These are phyloP conservation scores for Tinamus guttatus DNA, from an alignment of 2,113 vertebrate genomes.

Conservation along the genomic window DNA sequence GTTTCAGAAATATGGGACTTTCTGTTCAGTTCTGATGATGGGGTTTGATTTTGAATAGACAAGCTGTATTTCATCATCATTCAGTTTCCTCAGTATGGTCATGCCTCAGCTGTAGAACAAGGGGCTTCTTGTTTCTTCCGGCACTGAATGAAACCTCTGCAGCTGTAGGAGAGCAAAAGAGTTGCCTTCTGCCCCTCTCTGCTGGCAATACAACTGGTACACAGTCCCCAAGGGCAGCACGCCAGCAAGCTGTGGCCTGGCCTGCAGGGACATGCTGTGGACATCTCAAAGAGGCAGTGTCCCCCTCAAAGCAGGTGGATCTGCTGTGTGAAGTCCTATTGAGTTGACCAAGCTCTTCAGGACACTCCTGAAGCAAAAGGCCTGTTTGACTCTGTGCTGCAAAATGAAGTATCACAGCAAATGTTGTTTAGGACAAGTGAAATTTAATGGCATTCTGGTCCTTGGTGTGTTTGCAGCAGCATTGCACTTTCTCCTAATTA, in stretches of 20 bases:
- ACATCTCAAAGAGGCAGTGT: accelerated
- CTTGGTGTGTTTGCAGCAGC: slow-evolving; percentile 12
- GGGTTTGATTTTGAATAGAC: not conserved
- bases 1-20: not conserved
- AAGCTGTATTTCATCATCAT: not conserved
- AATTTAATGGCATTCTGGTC: slow-evolving; percentile 18
- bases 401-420: not conserved
- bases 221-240: not conserved
- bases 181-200: not conserved
- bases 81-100: not conserved
- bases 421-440: not conserved
- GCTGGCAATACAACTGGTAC: not conserved
- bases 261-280: accelerated
- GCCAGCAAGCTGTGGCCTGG: not conserved
- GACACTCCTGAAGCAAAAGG: not conserved
- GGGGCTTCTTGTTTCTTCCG: not conserved
- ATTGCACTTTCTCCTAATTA: slow-evolving; percentile 34
- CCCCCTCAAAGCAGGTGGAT: not conserved
- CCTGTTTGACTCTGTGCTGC: not conserved
- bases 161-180: not conserved
- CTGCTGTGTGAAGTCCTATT: not conserved
- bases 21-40: not conserved
- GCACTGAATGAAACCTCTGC: not conserved
- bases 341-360: not conserved
- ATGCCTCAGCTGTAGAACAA: not conserved